Base-by-base conservation (phyloP, 2,797 vertebrate species). In the Cossypha dichroa region DNA sequence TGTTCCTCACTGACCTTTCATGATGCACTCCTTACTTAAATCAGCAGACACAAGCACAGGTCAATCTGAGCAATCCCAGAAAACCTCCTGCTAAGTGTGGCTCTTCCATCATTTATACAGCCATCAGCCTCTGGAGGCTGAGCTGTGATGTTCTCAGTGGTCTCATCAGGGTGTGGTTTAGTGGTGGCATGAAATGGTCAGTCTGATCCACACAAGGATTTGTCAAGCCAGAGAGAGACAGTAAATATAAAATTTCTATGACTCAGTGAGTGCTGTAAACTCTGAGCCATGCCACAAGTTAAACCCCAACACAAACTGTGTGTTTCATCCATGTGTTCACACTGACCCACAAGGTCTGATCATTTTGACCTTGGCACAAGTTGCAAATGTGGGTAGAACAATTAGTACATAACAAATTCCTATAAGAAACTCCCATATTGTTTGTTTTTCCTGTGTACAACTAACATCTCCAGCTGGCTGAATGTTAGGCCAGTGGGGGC, bases 321-420 rank as follows among this genome's bases (percentile, higher is more conserved):
- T 0, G 0, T 46, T 88, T 82, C 1, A 0, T 46, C 25, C 3
- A 0, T 29, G 8, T 22, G 2, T 43, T 63, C 56, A 38, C 21
- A 20, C 22, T 68, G 46, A 49, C 41, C 15, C 28, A n/a, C 10
- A 54, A 21, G 22, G 64, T 45, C 12, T 34, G 15, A 69, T 40
- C 1, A 29, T 52, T 46, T 49, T 4, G 10, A 62, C 38, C 59
- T 89, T 74, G 67, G 19, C 60, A 73, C 10, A 29, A 64, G 13
- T 33, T 3, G 3, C 8, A 66, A 29, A 40, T 26, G 3, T 45
- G 56, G 9, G 18, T 22, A 64, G 51, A 87, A 78, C 12, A 80
- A 79, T 21, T 20, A 63, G 17, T 45, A 45, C 15, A 8, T 54
- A 45, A 59, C 31, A 69, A 85, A 80, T 33, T 74, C 31, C 34